phyloP scores from a whole-genome alignment of 2,797 vertebrate genomes.

The Tragelaphus eurycerus region DNA sequence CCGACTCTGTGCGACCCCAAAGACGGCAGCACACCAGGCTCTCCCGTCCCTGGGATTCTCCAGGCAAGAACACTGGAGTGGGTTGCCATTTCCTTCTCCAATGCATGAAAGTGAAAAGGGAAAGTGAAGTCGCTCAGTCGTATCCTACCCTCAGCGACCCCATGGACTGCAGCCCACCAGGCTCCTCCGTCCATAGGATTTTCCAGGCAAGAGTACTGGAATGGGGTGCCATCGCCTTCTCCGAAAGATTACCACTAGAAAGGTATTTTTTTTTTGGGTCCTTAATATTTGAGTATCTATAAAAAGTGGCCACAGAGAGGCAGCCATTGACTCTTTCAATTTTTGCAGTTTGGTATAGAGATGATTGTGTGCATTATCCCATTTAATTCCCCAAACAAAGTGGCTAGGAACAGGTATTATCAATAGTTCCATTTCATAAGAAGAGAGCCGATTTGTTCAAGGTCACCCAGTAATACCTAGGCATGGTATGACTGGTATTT shows the following conservation, averaged over 20 bases:
- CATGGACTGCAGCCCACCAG: too few species aligned
- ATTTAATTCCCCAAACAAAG: background rate
- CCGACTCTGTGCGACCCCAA: too few species aligned
- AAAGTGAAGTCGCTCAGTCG: too few species aligned
- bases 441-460: background rate
- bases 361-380: accelerated
- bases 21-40: too few species aligned
- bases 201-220: too few species aligned
- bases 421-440: background rate
- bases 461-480: accelerated
- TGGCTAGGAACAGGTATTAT: background rate
- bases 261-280: background rate
- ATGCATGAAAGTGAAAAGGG: too few species aligned
- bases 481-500: background rate
- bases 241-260: background rate
- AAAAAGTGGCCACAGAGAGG: background rate
- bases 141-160: too few species aligned
- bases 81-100: too few species aligned
- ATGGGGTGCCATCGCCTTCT: too few species aligned
- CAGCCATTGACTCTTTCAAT: background rate
- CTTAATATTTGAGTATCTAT: background rate
- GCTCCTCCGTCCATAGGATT: too few species aligned
- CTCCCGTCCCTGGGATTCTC: too few species aligned
- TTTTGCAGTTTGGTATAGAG: background rate
- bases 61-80: too few species aligned